Conservation (phyloP, 2,797 vertebrate species). For the Mastacembelus armatus region DNA sequence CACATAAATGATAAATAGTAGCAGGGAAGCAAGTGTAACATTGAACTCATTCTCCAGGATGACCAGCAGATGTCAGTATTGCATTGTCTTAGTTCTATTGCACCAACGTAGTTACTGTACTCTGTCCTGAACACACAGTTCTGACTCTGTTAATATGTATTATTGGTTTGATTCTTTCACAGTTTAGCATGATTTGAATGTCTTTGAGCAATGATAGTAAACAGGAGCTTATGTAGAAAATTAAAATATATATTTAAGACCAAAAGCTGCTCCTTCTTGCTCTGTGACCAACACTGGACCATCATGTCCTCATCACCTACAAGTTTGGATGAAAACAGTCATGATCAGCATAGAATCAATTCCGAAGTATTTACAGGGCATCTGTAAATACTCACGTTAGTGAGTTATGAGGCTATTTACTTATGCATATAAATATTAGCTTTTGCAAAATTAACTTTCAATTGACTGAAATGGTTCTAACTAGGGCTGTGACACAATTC, state of each 20-base stretch:
- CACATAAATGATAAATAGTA: no score
- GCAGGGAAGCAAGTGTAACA: not conserved
- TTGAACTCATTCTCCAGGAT: not conserved
- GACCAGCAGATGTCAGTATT: constrained; percentile 68
- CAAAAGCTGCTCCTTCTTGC: not conserved
- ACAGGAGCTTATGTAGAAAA: not conserved
- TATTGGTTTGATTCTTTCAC: not conserved
- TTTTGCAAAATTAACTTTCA: not conserved
- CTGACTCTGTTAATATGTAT: not conserved
- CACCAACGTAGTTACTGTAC: not conserved
- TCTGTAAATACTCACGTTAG: no score
- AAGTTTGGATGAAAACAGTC: not conserved
- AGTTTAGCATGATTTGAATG: not conserved
- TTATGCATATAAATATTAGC: no score
- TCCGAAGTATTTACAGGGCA: not conserved
- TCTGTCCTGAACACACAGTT: not conserved
- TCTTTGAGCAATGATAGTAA: not conserved
- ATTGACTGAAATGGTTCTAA: not conserved
- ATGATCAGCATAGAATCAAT: not conserved
- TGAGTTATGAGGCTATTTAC: not conserved
- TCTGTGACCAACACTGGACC: not conserved
- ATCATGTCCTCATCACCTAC: not conserved
- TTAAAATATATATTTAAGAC: not conserved
- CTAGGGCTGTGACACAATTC: not conserved
- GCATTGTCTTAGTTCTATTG: constrained; percentile 26